Base-by-base conservation (phyloP, 2,888 invertebrate genomes). In the Philopedon plagiatum region DNA sequence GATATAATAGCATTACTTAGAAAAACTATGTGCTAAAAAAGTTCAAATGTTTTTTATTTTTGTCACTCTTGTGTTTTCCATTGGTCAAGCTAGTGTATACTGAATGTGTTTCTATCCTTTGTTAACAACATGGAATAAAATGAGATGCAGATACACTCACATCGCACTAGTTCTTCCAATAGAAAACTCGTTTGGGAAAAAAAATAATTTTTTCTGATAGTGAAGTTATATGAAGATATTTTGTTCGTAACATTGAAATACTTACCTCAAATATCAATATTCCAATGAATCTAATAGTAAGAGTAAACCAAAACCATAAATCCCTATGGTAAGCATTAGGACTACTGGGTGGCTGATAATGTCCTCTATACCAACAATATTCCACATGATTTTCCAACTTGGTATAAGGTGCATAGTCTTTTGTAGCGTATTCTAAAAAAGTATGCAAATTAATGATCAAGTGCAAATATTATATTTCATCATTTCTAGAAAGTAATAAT, bases 371-470 rank as follows among this genome's bases (percentile, higher is more conserved):
- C 0, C 4, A 23, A 23, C 58, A 58, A 39, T n/a, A 23, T 49
- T 37, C 18, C 58, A 13, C 46, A 9, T 11, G 34, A 5, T 26
- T 63, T 13, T 13, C 13, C 7, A 64, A 18, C 23, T 51, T 46
- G 13, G 37, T 13, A 26, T 61, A 73, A 18, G 44, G 13, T 13
- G 62, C 34, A 19, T 74, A 76, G 61, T 81, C 79, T 21, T 72
- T 74, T 29, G 78, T 77, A 5, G 74, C 75, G 64, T 76, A 81
- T 58, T 54, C 77, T 77, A 62, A 49, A 77, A 75, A 69, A 58
- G 66, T 11, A 44, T 13, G 15, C 7, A 15, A 1, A 15, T 7
- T 44, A 44, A 23, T 15, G n/a, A n/a, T n/a, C n/a, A n/a, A n/a
- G n/a, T n/a, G n/a, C n/a, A n/a, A n/a, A n/a, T n/a, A n/a, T n/a